Evolutionary conservation across 2,888 invertebrate genomes (phyloP), one percentile per base, ranked within the genome.

Genomic region (Camptogramma bilineatum): DNA sequence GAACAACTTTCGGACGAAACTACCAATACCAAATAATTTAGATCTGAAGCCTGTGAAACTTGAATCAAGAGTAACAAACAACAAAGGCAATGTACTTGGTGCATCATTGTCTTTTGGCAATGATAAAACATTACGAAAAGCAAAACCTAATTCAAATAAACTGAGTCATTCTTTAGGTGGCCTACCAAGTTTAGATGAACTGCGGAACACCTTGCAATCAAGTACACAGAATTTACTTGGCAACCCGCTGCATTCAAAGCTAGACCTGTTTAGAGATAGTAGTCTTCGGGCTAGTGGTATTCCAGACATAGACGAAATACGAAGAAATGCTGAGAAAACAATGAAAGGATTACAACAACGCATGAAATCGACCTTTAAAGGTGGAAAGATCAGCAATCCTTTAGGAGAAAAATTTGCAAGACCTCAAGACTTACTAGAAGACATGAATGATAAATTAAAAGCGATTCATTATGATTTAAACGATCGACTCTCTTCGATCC

Each of bases 361-460:
- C 47, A 71, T 90, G 31, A 78, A 80, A 52, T 77, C 79, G 10
- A 75, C 79, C 21, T 64, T 85, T 1, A 78, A 72, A 61, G 75
- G 76, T 54, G 64, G 71, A 28, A 71, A 57, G 47, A 24, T 67
- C 39, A 74, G 60, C 19, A 69, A 71, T 48, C 54, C 70, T 18
- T 60, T 83, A 24, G 73, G 65, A 5, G 73, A 71, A 28, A 69
- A 79, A 8, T 65, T 79, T n/a, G 70, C 73, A 60, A 80, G 79
- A 62, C 77, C 82, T 1, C 70, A 81, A n/a, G 75, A 84, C 46
- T 66, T 90, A 55, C 66, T 87, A 17, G 82, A 86, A 62, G 85
- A 91, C 46, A 68, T 89, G 0, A 84, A 77, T 70, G 87, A 90
- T 58, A 91, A 86, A 72, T 68, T 92, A 10, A 80, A 82, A 75